These are phyloP conservation scores for Trematocara nigrifrons DNA, from an alignment of 2,113 vertebrate genomes.

Conservation along the genomic window DNA sequence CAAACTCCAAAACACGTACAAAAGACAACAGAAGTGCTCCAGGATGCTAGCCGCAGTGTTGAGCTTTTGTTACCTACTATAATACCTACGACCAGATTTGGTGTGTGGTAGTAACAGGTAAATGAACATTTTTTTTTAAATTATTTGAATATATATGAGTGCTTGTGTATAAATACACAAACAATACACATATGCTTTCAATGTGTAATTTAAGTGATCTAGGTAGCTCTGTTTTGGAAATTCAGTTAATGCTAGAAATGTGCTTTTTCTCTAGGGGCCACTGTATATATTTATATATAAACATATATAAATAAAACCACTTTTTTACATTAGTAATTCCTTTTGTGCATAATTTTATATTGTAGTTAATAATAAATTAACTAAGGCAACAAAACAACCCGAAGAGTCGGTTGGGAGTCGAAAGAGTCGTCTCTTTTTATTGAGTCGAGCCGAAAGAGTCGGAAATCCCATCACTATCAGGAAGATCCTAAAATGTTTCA, in stretches of 20 bases:
- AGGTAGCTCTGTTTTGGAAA: background rate
- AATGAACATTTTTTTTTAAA: background rate
- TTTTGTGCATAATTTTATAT: background rate
- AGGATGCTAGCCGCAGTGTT: no score
- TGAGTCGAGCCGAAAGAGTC: rapidly evolving
- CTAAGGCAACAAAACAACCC: background rate
- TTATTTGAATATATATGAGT: background rate
- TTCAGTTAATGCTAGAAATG: background rate
- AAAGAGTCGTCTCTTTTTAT: rapidly evolving
- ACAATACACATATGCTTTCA: background rate
- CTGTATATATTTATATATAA: background rate
- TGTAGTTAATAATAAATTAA: background rate
- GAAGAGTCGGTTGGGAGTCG: rapidly evolving
- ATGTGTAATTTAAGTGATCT: background rate
- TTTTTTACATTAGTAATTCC: background rate
- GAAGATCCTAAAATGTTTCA: background rate
- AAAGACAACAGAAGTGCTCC: no score
- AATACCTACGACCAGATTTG: no score
- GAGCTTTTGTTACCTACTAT: no score
- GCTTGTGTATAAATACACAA: background rate
- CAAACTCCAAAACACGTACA: no score
- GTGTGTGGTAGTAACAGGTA: no score
- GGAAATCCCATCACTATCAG: background rate
- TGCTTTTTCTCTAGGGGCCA: background rate
- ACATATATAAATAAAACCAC: background rate